Evolutionary conservation across 2,797 vertebrate species (phyloP).

Genomic region (Heteromormyrus szaboi): DNA sequence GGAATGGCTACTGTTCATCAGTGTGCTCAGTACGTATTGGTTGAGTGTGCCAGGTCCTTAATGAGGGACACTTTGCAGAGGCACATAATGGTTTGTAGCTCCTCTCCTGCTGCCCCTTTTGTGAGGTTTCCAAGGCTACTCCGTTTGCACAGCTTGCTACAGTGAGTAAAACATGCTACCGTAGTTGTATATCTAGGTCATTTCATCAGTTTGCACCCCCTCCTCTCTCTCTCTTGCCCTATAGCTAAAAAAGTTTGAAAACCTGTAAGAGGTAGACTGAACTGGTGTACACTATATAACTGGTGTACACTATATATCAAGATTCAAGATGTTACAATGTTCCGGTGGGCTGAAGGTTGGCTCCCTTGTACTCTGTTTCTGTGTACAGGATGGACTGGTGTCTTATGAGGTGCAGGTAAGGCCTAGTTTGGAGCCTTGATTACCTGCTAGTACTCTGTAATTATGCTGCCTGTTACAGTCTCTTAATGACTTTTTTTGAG

Average conservation of each 20-base stretch:
- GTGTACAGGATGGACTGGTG: neutral
- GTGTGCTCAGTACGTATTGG: neutral
- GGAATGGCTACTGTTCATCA: neutral
- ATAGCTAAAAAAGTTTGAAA: slow-evolving; percentile 7
- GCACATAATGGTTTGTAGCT: neutral
- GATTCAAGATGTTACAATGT: neutral
- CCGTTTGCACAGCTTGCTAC: neutral
- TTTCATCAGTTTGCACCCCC: slow-evolving; percentile 5
- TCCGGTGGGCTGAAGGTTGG: neutral
- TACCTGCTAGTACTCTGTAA: neutral
- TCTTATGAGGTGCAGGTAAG: neutral
- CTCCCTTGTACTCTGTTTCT: neutral
- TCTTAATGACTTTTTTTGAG: neutral
- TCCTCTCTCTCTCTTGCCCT: neutral
- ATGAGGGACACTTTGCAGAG: neutral
- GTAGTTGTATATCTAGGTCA: slow-evolving; percentile 4
- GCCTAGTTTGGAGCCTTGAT: neutral
- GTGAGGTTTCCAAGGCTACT: slow-evolving; percentile 23
- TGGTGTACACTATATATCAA: neutral
- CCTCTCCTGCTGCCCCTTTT: neutral
- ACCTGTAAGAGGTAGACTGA: slow-evolving; percentile 1
- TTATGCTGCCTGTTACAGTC: neutral
- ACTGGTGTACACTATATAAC: neutral
- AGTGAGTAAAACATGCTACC: neutral
- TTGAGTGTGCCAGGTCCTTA: neutral